Evolutionary conservation across 2,113 vertebrate species (phyloP), one percentile per base, ranked within the genome.

Genomic region (Clupea harengus): DNA sequence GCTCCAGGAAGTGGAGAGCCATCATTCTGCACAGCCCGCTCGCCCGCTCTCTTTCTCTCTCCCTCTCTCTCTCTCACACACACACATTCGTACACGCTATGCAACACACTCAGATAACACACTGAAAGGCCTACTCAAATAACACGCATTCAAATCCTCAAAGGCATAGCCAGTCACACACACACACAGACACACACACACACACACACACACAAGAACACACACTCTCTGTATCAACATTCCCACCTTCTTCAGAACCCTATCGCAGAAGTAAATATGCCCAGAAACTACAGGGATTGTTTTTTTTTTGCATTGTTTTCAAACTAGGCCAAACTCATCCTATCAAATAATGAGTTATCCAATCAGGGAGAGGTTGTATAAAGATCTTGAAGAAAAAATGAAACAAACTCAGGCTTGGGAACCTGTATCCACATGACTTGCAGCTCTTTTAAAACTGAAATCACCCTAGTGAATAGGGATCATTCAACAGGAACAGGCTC

Each of bases 211-310:
- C 20, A 82, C 78, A 82, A 57, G 75, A 84, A 86, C 82, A 84
- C 81, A 78, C 28, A 83, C 84, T 83, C 64, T 13, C 25, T 72
- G 64, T 72, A 72, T 72, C 25, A 72, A 72, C 85, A 87, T 25
- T 91, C 91, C 88, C 90, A 89, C 89, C 89, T 87, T 89, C 88
- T 89, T 86, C 85, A 46, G 88, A 86, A 87, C 82, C 81, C 91
- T 92, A 89, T 91, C 91, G 90, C 91, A 81, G n/a, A n/a, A 88
- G 92, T 93, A 89, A 90, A 92, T 93, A 91, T 88, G 90, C 91
- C 86, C 85, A 84, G 87, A 89, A 92, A 92, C 91, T 92, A 92
- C 91, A 92, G 90, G 93, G 88, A 89, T 90, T 91, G 91, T 89
- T 92, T 92, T 89, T 89, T 92, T 92, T 89, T 72, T 81, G 81